Conservation (phyloP, 2,113 vertebrate genomes). For the Gallinago jamesoni region DNA sequence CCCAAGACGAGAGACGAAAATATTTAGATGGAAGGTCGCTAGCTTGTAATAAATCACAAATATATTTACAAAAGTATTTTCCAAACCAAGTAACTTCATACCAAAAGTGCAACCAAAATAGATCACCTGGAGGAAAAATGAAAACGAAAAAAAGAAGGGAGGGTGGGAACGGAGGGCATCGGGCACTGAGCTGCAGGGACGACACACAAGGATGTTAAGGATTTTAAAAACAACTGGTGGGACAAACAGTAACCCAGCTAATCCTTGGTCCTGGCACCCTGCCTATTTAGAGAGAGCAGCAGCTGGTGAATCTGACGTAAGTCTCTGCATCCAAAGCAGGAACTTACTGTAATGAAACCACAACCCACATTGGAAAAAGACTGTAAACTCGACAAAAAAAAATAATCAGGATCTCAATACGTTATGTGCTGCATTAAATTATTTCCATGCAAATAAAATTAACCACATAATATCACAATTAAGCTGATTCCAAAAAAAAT, state of each 20-base stretch:
- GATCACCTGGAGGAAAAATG: background rate
- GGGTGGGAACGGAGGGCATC: background rate
- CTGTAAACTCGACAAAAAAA: slow-evolving; percentile 42
- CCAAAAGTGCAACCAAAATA: background rate
- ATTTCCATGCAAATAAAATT: slow-evolving; percentile 3
- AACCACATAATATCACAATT: background rate
- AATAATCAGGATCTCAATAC: slow-evolving; percentile 7
- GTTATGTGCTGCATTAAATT: background rate
- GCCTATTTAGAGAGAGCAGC: slow-evolving; percentile 53
- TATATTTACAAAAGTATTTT: background rate
- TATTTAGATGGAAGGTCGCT: background rate
- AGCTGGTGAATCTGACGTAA: slow-evolving; percentile 65
- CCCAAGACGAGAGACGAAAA: background rate
- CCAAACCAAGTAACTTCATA: background rate
- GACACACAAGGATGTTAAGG: slow-evolving; percentile 8
- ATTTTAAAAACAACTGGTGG: slow-evolving; percentile 61
- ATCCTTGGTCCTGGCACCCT: slow-evolving; percentile 50
- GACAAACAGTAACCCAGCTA: slow-evolving; percentile 58
- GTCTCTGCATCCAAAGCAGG: slow-evolving; percentile 57
- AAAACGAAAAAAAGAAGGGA: background rate
- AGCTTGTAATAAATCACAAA: background rate
- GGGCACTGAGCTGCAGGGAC: background rate
- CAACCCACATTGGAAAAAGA: slow-evolving; percentile 34
- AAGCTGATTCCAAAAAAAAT: background rate
- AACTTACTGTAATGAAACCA: slow-evolving; percentile 51